Evolutionary conservation across 53 echinoderm and acorn worm species (phyloP), one percentile per base, ranked within the genome.

Genomic region (Mesocentrotus franciscanus): DNA sequence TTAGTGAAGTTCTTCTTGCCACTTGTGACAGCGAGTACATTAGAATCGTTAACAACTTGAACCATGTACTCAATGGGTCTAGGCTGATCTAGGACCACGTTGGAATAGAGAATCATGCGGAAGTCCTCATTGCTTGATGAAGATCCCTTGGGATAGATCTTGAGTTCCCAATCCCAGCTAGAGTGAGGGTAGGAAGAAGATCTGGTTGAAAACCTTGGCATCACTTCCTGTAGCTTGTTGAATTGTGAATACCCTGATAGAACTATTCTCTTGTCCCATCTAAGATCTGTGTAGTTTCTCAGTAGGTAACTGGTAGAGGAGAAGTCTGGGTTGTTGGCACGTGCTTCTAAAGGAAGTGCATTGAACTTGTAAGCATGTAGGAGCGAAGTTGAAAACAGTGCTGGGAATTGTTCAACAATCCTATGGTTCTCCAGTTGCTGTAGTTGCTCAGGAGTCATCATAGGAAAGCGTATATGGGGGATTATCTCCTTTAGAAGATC

Each of bases 81-180:
- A 1, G 99, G 98, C 83, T 97, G 97, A 95, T 98, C 99, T 92
- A 98, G 96, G 81, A 98, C 97, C 94, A 98, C 97, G 74, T 98
- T 98, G 30, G 99, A 98, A 93, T 98, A 98, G 27, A 98, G 96
- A 39, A 98, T 97, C 78, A 97, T 98, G 75, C 99, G 96, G 95
- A 98, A 98, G 68, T 98, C 98, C 61, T 98, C 99, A 79, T 97
- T 98, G 93, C 96, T 98, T 12, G 97, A 97, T 8, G 99, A 98
- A 10, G 97, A 97, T 24, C 99, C 99, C 96, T 98, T 98, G 72
- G 99, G 99, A 92, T 98, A 97, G 62, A 98, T 98, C 94, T 98
- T 98, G 33, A 98, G 92, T 92, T 98, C 99, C 99, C 99, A 98
- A 87, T 98, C 99, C 99, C 99, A 98, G 93, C 99, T 98, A 24